phyloP scores from a whole-genome alignment of 2,797 vertebrate genomes.

The Centroberyx gerrardi region DNA sequence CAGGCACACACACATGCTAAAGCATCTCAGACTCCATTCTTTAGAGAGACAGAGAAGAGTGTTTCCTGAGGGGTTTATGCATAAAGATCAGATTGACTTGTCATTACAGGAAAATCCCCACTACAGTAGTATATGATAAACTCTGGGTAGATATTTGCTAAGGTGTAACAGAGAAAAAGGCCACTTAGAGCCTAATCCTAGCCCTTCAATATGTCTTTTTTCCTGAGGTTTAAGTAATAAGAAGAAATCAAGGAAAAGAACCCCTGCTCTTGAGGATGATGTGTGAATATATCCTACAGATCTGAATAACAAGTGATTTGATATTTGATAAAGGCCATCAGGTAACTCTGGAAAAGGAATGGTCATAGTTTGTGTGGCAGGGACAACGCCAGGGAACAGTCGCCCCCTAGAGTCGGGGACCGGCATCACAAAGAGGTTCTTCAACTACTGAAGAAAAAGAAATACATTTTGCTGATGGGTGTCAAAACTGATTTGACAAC shows the following conservation, averaged over 20 bases:
- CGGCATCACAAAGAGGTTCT: constrained; percentile 2
- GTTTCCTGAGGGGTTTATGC: constrained; percentile 19
- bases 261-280: neutral
- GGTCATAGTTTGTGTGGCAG: neutral
- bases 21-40: constrained; percentile 10
- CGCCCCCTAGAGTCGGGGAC: constrained; percentile 39
- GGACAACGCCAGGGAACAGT: constrained; percentile 33
- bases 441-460: neutral
- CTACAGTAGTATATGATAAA: neutral
- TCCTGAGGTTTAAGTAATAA: neutral
- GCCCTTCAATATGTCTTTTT: neutral
- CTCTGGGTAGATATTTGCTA: constrained; percentile 8
- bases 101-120: constrained; percentile 19
- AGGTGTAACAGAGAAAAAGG: neutral
- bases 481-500: neutral
- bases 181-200: neutral
- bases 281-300: neutral
- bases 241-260: neutral
- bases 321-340: neutral
- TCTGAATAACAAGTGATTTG: neutral
- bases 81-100: constrained; percentile 16
- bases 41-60: constrained; percentile 6
- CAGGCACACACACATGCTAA: constrained; percentile 23
- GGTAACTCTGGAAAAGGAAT: neutral
- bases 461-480: neutral